phyloP scores from a whole-genome alignment of 1,140 invertebrate species.

The Papilio xuthus region DNA sequence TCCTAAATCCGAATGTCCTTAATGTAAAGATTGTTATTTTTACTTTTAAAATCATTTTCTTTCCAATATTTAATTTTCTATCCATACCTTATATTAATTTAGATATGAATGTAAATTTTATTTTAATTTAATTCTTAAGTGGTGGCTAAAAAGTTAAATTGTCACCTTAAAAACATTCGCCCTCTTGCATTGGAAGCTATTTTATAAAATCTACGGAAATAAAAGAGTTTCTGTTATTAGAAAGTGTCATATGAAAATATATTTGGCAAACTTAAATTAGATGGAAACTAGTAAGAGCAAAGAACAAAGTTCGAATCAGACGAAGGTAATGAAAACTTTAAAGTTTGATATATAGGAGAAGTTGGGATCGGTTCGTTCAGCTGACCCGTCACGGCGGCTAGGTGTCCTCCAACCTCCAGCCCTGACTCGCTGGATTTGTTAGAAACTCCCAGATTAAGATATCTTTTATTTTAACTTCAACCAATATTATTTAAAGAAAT shows the following conservation, averaged over 20 bases:
- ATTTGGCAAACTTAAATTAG: slow-evolving; percentile 35
- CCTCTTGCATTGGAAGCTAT: background rate
- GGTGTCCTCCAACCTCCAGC: slow-evolving; percentile 9
- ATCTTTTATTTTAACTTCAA: slow-evolving; percentile 9
- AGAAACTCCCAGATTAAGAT: slow-evolving; percentile 8
- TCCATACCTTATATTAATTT: too few relatives aligned
- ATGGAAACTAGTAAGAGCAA: slow-evolving; percentile 17
- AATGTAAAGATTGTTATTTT: too few relatives aligned
- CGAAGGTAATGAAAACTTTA: slow-evolving; percentile 39
- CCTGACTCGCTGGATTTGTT: slow-evolving; percentile 23
- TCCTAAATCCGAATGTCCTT: background rate
- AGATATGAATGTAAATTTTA: too few relatives aligned
- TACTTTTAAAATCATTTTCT: too few relatives aligned
- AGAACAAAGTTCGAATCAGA: slow-evolving; percentile 36
- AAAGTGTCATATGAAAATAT: slow-evolving; percentile 31
- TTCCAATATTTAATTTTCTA: too few relatives aligned
- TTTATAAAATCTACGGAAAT: background rate
- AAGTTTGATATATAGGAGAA: slow-evolving; percentile 35
- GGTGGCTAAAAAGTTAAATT: too few relatives aligned
- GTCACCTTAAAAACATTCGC: too few relatives aligned
- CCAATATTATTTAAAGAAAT: background rate
- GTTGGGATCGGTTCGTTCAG: slow-evolving; percentile 32
- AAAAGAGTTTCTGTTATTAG: slow-evolving; percentile 23
- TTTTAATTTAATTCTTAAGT: too few relatives aligned
- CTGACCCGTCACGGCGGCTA: slow-evolving; percentile 14